Percentiles rank a stretch among this genome's conserved stretches.
Evolutionary conservation across 2,888 invertebrate species (phyloP).

Genomic region (Diplazon laetatorius): DNA sequence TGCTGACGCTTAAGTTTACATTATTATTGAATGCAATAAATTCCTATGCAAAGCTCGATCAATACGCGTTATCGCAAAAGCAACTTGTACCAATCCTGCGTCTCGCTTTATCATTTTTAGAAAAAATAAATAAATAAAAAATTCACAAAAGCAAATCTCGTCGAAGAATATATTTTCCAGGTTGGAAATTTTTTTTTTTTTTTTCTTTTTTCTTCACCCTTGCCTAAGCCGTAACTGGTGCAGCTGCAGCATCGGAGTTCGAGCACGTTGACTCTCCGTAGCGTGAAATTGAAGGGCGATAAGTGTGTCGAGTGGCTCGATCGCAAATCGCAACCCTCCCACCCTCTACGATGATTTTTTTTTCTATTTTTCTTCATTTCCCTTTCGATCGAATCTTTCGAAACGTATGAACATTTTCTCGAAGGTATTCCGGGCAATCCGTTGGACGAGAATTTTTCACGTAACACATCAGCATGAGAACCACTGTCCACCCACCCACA

Average conservation of each 20-base stretch:
- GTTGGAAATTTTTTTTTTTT: background rate
- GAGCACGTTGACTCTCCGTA: conserved; percentile 68
- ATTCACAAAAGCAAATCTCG: background rate
- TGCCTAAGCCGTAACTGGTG: conserved; percentile 7
- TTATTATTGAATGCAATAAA: too few relatives aligned
- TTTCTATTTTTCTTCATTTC: background rate
- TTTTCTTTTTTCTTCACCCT: conserved; percentile 7
- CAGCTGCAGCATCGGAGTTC: conserved; percentile 62
- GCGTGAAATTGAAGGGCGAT: conserved; percentile 76
- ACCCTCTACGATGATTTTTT: conserved; percentile 6
- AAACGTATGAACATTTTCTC: conserved; percentile 2
- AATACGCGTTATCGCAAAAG: background rate
- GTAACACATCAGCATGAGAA: background rate
- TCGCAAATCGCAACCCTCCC: conserved; percentile 14
- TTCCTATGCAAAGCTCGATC: too few relatives aligned
- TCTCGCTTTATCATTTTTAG: background rate
- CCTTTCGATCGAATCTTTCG: background rate
- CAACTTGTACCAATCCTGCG: background rate
- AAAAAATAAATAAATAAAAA: too few relatives aligned
- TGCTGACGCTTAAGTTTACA: too few relatives aligned
- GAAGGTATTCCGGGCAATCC: conserved; percentile 25
- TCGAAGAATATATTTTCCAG: background rate
- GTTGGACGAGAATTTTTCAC: conserved; percentile 6
- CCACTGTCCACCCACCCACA: background rate
- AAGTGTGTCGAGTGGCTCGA: conserved; percentile 64